Evolutionary conservation across 2,888 invertebrate species (phyloP), one percentile per base, ranked within the genome.

Genomic region (Myopa testacea): DNA sequence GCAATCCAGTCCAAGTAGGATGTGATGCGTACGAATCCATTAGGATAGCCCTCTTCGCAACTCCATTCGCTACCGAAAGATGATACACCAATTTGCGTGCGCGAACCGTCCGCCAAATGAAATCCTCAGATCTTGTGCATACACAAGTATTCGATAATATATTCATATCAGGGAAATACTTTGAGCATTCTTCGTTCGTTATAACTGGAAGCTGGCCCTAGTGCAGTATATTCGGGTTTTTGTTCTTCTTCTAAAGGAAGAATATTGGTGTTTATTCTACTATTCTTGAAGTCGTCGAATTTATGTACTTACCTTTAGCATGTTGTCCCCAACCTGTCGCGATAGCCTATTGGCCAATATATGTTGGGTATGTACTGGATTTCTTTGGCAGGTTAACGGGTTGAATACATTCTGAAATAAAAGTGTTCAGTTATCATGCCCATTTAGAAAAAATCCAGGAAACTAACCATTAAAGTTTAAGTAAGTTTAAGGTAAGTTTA

Each of bases 11-110:
- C 74, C 60, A 83, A 34, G 79, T 78, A 86, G 76, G 80, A 81
- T 75, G 84, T 83, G 3, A 81, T 0, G n/a, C 85, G 82, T 38
- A 86, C 86, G 82, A 87, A 87, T 60, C 83, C 86, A 75, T 78
- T 83, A 70, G 88, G 87, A 76, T 78, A 83, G 10, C 85, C 85
- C 78, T 74, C 45, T 81, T 87, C 86, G 74, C 89, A 89, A 40
- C 88, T 88, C 78, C 75, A 50, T 87, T 88, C 63, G n/a, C n/a
- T n/a, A n/a, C n/a, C n/a, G n/a, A 86, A 89, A 12, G 89, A 88
- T 0, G 88, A 86, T 34, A 83, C 83, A 4, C 88, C 89, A 79
- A 89, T 83, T 45, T 88, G 74, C 19, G 79, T 82, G 4, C 80
- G 81, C 34, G 82, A 55, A 12, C 81, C 83, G 74, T 85, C 85